Evolutionary conservation across 2,797 vertebrate genomes (phyloP).

Genomic region (Pogoniulus pusillus): DNA sequence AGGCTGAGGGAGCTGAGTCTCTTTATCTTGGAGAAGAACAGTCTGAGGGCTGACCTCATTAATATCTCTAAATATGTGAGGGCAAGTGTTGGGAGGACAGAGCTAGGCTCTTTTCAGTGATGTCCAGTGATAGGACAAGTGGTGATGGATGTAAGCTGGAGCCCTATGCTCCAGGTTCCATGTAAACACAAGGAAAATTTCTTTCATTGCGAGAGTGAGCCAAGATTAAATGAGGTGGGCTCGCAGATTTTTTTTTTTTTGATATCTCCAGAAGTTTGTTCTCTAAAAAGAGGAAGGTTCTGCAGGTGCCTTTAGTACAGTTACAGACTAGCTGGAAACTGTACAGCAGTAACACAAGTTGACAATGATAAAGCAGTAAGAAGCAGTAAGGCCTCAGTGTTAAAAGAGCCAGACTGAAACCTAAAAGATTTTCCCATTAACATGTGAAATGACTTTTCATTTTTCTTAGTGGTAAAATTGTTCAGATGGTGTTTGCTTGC

Average conservation of each 20-base stretch:
- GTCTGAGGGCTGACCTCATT: no score
- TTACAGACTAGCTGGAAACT: background rate
- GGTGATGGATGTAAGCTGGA: no score
- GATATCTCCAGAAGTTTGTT: no score
- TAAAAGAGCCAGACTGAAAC: background rate
- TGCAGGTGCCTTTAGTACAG: background rate
- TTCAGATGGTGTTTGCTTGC: background rate
- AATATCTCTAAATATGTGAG: no score
- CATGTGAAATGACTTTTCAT: background rate
- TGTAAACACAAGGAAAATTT: no score
- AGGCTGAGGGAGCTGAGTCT: no score
- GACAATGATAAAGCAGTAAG: background rate
- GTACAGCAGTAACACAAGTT: accelerated
- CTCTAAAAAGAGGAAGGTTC: background rate
- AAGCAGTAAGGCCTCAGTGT: background rate
- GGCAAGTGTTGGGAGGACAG: no score
- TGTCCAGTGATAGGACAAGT: no score
- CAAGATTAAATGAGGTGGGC: background rate
- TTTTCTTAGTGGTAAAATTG: background rate
- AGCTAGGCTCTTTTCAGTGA: no score
- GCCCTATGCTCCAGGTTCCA: no score
- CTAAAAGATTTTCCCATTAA: background rate
- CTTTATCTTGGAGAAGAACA: no score
- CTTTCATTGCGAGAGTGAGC: background rate
- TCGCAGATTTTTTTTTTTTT: background rate